phyloP scores from a whole-genome alignment of 2,797 vertebrate genomes.

The Hephaestus fuliginosus region DNA sequence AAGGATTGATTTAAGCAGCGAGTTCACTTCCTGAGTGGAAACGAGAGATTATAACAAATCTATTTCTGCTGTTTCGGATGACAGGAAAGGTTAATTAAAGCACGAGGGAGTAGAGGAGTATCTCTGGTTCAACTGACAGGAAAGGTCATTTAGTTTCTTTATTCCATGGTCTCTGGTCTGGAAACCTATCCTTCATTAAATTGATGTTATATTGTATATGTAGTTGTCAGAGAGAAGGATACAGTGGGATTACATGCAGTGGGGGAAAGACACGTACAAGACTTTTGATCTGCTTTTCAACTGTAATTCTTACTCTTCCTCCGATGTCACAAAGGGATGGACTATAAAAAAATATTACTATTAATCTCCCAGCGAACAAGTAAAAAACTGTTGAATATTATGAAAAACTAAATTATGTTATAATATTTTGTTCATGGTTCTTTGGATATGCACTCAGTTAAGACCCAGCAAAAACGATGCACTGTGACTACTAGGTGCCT shows the following conservation, averaged over 20 bases:
- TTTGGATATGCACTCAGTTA: background rate
- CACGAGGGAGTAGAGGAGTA: conserved; percentile 55
- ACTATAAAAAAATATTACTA: background rate
- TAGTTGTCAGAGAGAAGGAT: conserved; percentile 18
- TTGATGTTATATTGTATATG: conserved; percentile 13
- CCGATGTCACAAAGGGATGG: background rate
- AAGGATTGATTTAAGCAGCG: conserved; percentile 75
- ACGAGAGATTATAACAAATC: conserved; percentile 77
- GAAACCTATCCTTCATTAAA: conserved; percentile 28
- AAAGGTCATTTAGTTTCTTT: conserved; percentile 66
- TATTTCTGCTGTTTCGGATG: conserved; percentile 76
- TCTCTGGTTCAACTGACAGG: conserved; percentile 55
- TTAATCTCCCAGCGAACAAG: background rate
- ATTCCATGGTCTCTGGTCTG: conserved; percentile 25
- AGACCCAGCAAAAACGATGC: background rate
- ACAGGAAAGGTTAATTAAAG: conserved; percentile 84
- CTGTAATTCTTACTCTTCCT: background rate
- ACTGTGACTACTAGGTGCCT: background rate
- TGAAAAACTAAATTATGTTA: background rate
- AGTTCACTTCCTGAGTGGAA: conserved; percentile 70
- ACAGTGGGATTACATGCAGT: conserved; percentile 19
- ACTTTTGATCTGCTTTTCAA: conserved; percentile 11
- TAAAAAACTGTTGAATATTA: background rate
- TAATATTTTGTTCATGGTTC: background rate
- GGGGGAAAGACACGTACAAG: background rate